A percentile compares a stretch with the other conserved stretches of the same genome.
These are phyloP conservation scores for Oscheius onirici DNA, from an alignment of 2,888 invertebrate genomes.

Conservation along the genomic window DNA sequence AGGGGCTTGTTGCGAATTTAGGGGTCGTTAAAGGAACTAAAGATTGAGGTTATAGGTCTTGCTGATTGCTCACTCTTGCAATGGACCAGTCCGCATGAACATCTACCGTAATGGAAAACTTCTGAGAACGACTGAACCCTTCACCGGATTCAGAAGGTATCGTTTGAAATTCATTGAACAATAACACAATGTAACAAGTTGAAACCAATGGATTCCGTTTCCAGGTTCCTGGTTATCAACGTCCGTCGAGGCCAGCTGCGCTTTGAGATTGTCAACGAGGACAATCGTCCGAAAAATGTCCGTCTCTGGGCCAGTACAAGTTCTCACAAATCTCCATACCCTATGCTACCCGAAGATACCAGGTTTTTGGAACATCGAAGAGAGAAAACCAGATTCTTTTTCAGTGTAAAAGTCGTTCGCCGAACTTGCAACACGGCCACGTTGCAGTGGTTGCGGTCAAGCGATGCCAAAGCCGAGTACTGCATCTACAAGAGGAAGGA, in stretches of 20 bases:
- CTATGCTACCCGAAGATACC: conserved; percentile 62
- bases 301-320: conserved; percentile 56
- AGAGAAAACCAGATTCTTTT: conserved; percentile 25
- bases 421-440: conserved; percentile 45
- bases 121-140: conserved; percentile 54
- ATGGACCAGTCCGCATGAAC: conserved; percentile 56
- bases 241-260: conserved; percentile 52
- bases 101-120: conserved; percentile 56
- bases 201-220: conserved; percentile 5
- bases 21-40: not conserved
- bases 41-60: conserved; percentile 46
- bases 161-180: not conserved
- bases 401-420: conserved; percentile 51
- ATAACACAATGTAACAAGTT: not conserved
- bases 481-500: conserved; percentile 58
- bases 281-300: conserved; percentile 44
- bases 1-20: not conserved
- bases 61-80: conserved; percentile 60
- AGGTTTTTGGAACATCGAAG: conserved; percentile 38
- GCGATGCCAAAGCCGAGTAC: conserved; percentile 51
- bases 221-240: conserved; percentile 56
- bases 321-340: conserved; percentile 54
- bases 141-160: conserved; percentile 57
- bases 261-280: conserved; percentile 62
- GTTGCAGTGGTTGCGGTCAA: conserved; percentile 57